These are phyloP conservation scores for Coleophora flavipennella DNA, from an alignment of 2,888 invertebrate genomes.

Conservation along the genomic window DNA sequence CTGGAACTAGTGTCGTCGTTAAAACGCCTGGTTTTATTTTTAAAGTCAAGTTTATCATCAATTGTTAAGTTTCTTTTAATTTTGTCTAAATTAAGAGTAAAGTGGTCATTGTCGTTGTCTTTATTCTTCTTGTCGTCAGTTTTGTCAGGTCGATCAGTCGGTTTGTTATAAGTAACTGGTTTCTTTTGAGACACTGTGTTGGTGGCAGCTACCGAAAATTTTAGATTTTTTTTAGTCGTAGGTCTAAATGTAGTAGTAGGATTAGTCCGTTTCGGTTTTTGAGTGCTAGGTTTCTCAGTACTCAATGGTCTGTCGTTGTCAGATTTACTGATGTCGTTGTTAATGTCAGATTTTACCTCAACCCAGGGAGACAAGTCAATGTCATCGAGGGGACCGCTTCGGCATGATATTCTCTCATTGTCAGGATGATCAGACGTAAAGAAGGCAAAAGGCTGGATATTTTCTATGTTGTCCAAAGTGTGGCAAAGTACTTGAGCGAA, in stretches of 20 bases:
- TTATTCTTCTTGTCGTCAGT: slow-evolving; percentile 24
- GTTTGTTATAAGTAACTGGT: slow-evolving; percentile 21
- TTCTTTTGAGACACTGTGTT: slow-evolving; percentile 26
- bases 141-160: slow-evolving; percentile 26
- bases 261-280: slow-evolving; percentile 28
- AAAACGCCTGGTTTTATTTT: slow-evolving; percentile 55
- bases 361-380: slow-evolving; percentile 76
- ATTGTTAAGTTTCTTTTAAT: slow-evolving; percentile 33
- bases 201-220: slow-evolving; percentile 15
- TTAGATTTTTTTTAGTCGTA: slow-evolving; percentile 30
- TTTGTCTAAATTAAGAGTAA: slow-evolving; percentile 25
- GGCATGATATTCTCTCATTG: slow-evolving; percentile 74
- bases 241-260: slow-evolving; percentile 23
- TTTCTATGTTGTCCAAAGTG: slow-evolving; percentile 76
- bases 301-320: slow-evolving; percentile 26
- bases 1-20: slow-evolving; percentile 45
- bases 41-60: slow-evolving; percentile 75
- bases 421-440: slow-evolving; percentile 73
- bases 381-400: slow-evolving; percentile 63
- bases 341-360: slow-evolving; percentile 56
- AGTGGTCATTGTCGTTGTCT: slow-evolving; percentile 22
- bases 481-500: slow-evolving; percentile 82
- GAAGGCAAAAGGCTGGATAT: slow-evolving; percentile 81
- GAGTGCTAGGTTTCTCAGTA: slow-evolving; percentile 23
- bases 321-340: slow-evolving; percentile 50